Evolutionary conservation across 2,888 invertebrate genomes (phyloP).

Genomic region (Tenthredo notha): DNA sequence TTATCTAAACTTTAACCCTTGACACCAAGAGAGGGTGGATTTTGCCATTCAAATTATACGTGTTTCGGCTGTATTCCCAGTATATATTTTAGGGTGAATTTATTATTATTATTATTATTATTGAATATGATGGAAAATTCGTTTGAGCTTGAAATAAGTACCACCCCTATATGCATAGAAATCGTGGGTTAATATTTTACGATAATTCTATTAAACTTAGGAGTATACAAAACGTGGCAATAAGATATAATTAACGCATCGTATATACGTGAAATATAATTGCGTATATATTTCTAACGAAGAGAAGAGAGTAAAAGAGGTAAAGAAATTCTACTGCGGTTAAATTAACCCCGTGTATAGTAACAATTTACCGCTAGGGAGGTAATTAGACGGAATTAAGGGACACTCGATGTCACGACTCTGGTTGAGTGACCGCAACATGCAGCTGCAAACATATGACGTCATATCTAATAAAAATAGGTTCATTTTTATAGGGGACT

Average conservation of each 20-base stretch:
- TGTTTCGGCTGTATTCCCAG: too few relatives aligned
- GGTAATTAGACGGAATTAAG: constrained; percentile 70
- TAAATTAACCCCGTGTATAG: constrained; percentile 38
- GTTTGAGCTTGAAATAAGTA: too few relatives aligned
- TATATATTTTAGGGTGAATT: too few relatives aligned
- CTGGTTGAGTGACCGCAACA: constrained; percentile 43
- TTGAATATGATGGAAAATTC: too few relatives aligned
- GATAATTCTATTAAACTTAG: neutral
- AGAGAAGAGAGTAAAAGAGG: neutral
- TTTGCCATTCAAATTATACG: too few relatives aligned
- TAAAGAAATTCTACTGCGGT: constrained; percentile 18
- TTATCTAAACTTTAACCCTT: too few relatives aligned
- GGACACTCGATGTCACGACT: constrained; percentile 53
- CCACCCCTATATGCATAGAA: neutral
- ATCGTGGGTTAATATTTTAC: neutral
- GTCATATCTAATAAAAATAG: constrained; percentile 41
- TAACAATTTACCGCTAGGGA: constrained; percentile 46
- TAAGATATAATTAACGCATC: neutral
- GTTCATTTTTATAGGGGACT: constrained; percentile 23
- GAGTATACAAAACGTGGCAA: neutral
- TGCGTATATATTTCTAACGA: neutral
- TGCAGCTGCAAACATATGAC: constrained; percentile 51
- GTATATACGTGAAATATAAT: neutral
- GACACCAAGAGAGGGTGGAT: too few relatives aligned
- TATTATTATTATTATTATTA: too few relatives aligned